A percentile compares a stretch with the other conserved stretches of the same genome.
These are phyloP conservation scores for Spondyliosoma cantharus DNA, from an alignment of 2,797 vertebrate genomes.

Conservation along the genomic window DNA sequence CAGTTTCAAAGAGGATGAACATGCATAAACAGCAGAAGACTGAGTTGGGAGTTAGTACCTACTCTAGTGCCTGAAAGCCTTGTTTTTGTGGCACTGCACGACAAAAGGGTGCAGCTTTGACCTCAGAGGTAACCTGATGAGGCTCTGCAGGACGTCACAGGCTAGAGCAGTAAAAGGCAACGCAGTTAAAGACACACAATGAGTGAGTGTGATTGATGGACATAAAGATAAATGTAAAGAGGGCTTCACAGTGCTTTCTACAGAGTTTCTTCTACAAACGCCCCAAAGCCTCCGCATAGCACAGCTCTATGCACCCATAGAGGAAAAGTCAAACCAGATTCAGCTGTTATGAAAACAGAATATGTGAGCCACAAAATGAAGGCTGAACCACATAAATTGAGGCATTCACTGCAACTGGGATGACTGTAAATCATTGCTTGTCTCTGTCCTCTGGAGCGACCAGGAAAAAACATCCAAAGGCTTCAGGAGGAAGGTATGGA, in stretches of 20 bases:
- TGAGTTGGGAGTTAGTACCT: slow-evolving; percentile 24
- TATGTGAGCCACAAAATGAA: slow-evolving; percentile 63
- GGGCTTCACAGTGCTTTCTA: slow-evolving; percentile 16
- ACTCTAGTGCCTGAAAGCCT: slow-evolving; percentile 38
- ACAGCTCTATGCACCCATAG: slow-evolving; percentile 46
- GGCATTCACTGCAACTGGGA: slow-evolving; percentile 51
- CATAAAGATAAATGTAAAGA: slow-evolving; percentile 53
- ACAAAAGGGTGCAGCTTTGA: slow-evolving; percentile 65
- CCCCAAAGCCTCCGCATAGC: slow-evolving; percentile 51
- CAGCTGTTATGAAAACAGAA: slow-evolving; percentile 72
- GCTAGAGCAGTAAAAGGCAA: slow-evolving; percentile 52
- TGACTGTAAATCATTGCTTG: slow-evolving; percentile 41
- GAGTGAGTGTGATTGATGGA: slow-evolving; percentile 57
- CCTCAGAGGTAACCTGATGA: slow-evolving; percentile 67
- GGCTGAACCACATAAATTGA: slow-evolving; percentile 62
- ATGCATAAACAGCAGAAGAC: slow-evolving; percentile 48
- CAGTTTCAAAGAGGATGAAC: slow-evolving; percentile 56
- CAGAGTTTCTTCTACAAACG: slow-evolving; percentile 37
- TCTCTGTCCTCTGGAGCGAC: slow-evolving; percentile 15
- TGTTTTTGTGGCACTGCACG: slow-evolving; percentile 55
- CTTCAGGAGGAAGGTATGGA: slow-evolving; percentile 23
- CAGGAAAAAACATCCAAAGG: slow-evolving; percentile 26
- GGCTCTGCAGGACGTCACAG: slow-evolving; percentile 60
- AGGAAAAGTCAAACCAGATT: slow-evolving; percentile 65
- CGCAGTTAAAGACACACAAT: slow-evolving; percentile 33